Percentiles rank a stretch among this genome's conserved stretches.
phyloP scores from a whole-genome alignment of 2,113 vertebrate species.

The Plectropomus leopardus region DNA sequence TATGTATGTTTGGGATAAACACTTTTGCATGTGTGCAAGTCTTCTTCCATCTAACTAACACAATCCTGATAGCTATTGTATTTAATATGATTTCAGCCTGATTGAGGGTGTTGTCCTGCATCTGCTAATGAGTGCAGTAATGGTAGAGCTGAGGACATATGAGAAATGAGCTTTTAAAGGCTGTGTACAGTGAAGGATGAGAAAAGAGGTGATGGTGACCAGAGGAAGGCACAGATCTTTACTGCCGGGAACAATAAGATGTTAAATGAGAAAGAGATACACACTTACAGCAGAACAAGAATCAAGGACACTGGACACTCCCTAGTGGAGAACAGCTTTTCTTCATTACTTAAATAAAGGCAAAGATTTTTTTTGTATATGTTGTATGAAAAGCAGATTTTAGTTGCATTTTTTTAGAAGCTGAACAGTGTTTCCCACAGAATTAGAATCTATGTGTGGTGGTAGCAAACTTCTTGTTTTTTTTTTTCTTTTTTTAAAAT shows the following conservation, averaged over 20 bases:
- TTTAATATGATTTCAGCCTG: neutral
- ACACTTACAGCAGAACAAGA: neutral
- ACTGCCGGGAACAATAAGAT: neutral
- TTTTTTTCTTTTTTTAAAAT: too few species aligned
- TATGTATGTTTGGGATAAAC: neutral
- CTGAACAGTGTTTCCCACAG: neutral
- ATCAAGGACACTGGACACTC: neutral
- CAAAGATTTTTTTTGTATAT: neutral
- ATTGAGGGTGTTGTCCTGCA: neutral
- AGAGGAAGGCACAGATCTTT: neutral
- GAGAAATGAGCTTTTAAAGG: slow-evolving; percentile 15
- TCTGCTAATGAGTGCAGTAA: slow-evolving; percentile 20
- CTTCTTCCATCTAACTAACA: neutral
- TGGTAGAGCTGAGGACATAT: neutral
- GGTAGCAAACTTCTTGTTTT: too few species aligned
- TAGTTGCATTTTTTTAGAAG: neutral
- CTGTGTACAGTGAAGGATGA: neutral
- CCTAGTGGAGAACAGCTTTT: neutral
- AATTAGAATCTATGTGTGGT: too few species aligned
- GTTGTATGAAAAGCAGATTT: neutral
- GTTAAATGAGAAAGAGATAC: neutral
- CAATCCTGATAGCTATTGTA: neutral
- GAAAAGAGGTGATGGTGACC: neutral
- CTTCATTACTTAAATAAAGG: neutral
- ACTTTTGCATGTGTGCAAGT: neutral